Conservation (phyloP, 2,797 vertebrate genomes). For the Enteromius treurensis region DNA sequence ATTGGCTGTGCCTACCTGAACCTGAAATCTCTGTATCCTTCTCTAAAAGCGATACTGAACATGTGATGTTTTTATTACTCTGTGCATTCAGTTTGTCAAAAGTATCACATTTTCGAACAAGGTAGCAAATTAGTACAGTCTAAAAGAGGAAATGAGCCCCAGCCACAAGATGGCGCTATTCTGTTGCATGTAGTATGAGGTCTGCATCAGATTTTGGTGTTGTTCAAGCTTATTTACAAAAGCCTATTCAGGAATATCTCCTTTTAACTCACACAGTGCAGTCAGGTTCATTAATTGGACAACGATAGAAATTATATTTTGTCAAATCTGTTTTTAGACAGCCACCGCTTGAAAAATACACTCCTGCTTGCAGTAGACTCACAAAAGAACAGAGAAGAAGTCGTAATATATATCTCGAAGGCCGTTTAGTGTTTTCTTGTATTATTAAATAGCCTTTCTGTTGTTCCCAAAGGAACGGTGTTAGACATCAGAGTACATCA, state of each 20-base stretch:
- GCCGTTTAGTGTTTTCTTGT: constrained; percentile 82
- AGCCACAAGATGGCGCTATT: constrained; percentile 36
- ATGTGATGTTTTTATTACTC: constrained; percentile 44
- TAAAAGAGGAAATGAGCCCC: constrained; percentile 12
- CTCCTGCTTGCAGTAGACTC: constrained; percentile 70
- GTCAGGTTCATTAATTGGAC: constrained; percentile 18
- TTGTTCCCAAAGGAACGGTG: constrained; percentile 77
- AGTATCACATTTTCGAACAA: constrained; percentile 24
- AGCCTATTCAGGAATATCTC: constrained; percentile 30
- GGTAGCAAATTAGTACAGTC: constrained; percentile 17
- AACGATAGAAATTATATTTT: not conserved
- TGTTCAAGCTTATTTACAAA: constrained; percentile 1
- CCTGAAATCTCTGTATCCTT: constrained; percentile 67
- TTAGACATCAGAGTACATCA: constrained; percentile 81
- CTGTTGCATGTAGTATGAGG: constrained; percentile 40
- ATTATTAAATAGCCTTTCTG: constrained; percentile 81
- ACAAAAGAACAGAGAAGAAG: constrained; percentile 73
- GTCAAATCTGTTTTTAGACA: constrained; percentile 68
- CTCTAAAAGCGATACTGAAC: constrained; percentile 27
- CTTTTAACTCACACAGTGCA: constrained; percentile 17
- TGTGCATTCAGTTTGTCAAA: constrained; percentile 45
- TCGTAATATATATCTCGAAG: constrained; percentile 79
- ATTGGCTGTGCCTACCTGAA: constrained; percentile 80
- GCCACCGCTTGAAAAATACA: constrained; percentile 75
- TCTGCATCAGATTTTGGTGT: constrained; percentile 19